Base-by-base conservation (phyloP, 2,113 vertebrate genomes). In the Coryphaenoides rupestris region DNA sequence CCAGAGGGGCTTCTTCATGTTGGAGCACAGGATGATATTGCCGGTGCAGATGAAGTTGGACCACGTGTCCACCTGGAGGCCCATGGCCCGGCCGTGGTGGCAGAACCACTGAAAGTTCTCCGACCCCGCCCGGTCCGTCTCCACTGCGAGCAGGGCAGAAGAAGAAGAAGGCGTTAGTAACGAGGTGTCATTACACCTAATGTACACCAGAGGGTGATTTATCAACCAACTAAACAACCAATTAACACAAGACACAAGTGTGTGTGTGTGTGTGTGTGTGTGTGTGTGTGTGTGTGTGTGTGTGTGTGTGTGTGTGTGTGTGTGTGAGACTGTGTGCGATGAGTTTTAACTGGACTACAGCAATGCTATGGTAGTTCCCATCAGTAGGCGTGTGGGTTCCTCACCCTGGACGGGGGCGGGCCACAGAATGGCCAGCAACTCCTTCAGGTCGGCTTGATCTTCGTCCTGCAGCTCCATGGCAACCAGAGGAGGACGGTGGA, bases 81-180 rank as follows among this genome's bases (percentile, higher is more conserved):
- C 91, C 4, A 91, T 65, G 0, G 82, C 89, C 76, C 78, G 33
- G 62, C 82, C 78, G 33, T 75, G 74, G 62, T 90, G 72, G 46
- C 66, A 87, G 62, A 78, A 86, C 91, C 91, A 92, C 23, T 86
- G 79, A 59, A 91, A 92, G 19, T 88, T 70, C 16, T 90, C 89
- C 1, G 89, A 85, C 45, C 71, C 4, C 78, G 33, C 88, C 55
- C 7, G 69, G 70, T 12, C 63, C 3, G 0, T 24, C 2, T 1
- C 86, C 88, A 21, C 1, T 49, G 19, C 10, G 14, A n/a, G 3
- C 19, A 4, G 15, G 3, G 12, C 23, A 60, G 33, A 19, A 63
- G 12, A 57, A 2, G 26, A n/a, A n/a, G n/a, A n/a, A n/a, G n/a
- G n/a, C n/a, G n/a, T n/a, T n/a, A n/a, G n/a, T n/a, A n/a, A n/a